A percentile compares a stretch with the other conserved stretches of the same genome.
These are phyloP conservation scores for Synergus umbraculus DNA, from an alignment of 2,888 invertebrate species.

Conservation along the genomic window DNA sequence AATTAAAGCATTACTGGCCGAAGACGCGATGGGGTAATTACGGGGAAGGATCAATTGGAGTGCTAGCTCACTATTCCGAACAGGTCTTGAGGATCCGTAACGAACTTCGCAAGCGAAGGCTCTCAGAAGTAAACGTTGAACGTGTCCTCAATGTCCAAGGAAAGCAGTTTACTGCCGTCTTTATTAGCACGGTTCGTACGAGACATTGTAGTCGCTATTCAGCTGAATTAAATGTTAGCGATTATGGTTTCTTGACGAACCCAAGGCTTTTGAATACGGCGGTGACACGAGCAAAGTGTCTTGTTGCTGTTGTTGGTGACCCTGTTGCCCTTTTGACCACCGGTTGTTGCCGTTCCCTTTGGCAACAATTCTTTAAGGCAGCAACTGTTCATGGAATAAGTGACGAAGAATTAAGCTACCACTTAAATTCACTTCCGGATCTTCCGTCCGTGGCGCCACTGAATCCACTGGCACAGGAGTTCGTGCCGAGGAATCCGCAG, in stretches of 20 bases:
- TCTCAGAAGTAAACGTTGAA: slow-evolving; percentile 89
- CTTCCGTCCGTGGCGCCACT: slow-evolving; percentile 74
- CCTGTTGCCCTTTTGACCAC: slow-evolving; percentile 89
- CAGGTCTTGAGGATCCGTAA: slow-evolving; percentile 87
- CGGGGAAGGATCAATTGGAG: slow-evolving; percentile 88
- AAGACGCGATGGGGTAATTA: slow-evolving; percentile 84
- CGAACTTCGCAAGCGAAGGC: slow-evolving; percentile 85
- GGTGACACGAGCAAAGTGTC: slow-evolving; percentile 88
- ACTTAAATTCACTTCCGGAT: slow-evolving; percentile 42
- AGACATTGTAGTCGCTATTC: slow-evolving; percentile 83
- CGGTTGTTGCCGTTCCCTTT: slow-evolving; percentile 87
- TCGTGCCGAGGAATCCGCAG: slow-evolving; percentile 80
- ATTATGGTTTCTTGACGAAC: slow-evolving; percentile 90
- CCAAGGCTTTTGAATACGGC: slow-evolving; percentile 90
- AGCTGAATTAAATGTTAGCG: slow-evolving; percentile 80
- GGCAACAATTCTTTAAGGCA: slow-evolving; percentile 86
- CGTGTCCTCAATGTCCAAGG: slow-evolving; percentile 91
- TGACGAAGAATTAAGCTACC: slow-evolving; percentile 48
- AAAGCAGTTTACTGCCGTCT: slow-evolving; percentile 90
- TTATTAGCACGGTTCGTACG: slow-evolving; percentile 88
- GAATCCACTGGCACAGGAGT: slow-evolving; percentile 90
- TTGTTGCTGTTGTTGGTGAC: slow-evolving; percentile 91
- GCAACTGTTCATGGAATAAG: slow-evolving; percentile 65
- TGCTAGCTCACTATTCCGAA: slow-evolving; percentile 91
- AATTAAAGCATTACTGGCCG: slow-evolving; percentile 87